Evolutionary conservation across 2,888 invertebrate species (phyloP).

Genomic region (Polietes domitor): DNA sequence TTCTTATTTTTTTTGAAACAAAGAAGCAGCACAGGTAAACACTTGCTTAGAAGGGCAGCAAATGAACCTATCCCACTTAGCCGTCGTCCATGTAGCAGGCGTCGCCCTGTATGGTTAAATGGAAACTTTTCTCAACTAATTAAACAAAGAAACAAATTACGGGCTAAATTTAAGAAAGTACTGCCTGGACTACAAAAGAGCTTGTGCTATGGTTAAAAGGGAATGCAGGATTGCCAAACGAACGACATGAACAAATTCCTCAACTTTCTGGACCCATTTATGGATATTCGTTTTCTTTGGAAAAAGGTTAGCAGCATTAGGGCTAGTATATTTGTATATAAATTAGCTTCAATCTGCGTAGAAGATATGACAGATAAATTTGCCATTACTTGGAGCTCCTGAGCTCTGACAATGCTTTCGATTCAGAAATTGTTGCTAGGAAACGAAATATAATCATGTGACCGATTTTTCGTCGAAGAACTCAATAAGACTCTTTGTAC

Average conservation of each 20-base stretch:
- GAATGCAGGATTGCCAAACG: slow-evolving; percentile 36
- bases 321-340: neutral
- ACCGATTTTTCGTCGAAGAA: neutral
- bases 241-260: slow-evolving; percentile 32
- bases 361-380: neutral
- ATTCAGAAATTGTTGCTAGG: neutral
- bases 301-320: slow-evolving; percentile 21
- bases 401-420: slow-evolving; percentile 22
- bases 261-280: slow-evolving; percentile 31
- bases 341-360: neutral
- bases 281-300: slow-evolving; percentile 50
- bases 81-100: neutral
- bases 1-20: neutral
- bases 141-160: neutral
- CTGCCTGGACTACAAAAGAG: neutral
- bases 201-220: slow-evolving; percentile 27
- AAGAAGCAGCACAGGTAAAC: slow-evolving; percentile 13
- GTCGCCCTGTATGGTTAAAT: slow-evolving; percentile 31
- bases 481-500: neutral
- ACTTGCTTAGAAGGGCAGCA: neutral
- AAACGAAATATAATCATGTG: neutral
- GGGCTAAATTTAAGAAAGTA: slow-evolving; percentile 23
- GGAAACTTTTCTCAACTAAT: slow-evolving; percentile 5
- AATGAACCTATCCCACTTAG: slow-evolving; percentile 24
- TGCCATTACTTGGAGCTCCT: slow-evolving; percentile 32